Base-by-base conservation (phyloP, 2,888 invertebrate genomes). In the Lepidochitona cinerea region DNA sequence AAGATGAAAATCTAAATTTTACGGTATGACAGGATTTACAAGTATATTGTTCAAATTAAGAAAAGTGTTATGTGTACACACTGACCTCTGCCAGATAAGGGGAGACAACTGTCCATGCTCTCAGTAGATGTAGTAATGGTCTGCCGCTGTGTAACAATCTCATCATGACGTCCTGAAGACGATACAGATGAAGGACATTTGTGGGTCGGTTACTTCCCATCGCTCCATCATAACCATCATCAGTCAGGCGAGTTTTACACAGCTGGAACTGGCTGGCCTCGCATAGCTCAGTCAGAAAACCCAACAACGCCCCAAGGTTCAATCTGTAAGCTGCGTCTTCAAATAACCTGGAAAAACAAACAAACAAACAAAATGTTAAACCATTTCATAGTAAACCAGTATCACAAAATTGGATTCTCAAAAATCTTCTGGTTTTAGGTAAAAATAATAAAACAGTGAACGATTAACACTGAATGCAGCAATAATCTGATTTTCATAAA, bases 31-130 rank as follows among this genome's bases (percentile, higher is more conserved):
- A n/a, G n/a, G n/a, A n/a, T n/a, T n/a, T n/a, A n/a, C n/a, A n/a
- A n/a, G n/a, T n/a, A n/a, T n/a, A n/a, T n/a, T n/a, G n/a, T n/a
- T n/a, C n/a, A n/a, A n/a, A n/a, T n/a, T n/a, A n/a, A n/a, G n/a
- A n/a, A n/a, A n/a, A n/a, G n/a, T n/a, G n/a, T n/a, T n/a, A 7
- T 9, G 32, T 12, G 29, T 14, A 7, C 23, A 18, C 49, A 67
- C 73, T 88, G 83, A 95, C 95, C 93, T 98, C 97, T 94, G 97
- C 97, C 72, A 98, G 94, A 90, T 98, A 97, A 0, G 96, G 96
- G 0, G 97, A 96, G 0, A 96, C 95, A 0, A 97, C 95, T 14
- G 96, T 96, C 98, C 98, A 98, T 37, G 92, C 94, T 81, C 95
- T 94, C 94, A 98, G 95, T 70, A 97, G 94, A 88, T 98, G 98